phyloP scores from a whole-genome alignment of 2,888 invertebrate genomes.

The Cartodere bifasciata region DNA sequence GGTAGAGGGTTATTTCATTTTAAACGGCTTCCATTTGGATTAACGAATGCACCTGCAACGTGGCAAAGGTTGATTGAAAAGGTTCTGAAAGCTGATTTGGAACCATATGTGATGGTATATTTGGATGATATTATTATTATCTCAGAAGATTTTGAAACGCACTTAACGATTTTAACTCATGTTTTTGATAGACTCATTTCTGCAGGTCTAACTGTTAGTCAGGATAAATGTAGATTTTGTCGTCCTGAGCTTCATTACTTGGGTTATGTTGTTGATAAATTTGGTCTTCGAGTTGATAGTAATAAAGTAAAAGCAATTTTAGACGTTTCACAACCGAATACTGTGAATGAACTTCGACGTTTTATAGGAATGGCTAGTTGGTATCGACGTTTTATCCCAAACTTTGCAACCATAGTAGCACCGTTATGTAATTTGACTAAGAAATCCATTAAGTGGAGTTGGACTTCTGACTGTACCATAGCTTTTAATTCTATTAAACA shows the following conservation, averaged over 20 bases:
- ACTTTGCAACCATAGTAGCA: conserved; percentile 6
- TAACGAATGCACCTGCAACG: conserved; percentile 6
- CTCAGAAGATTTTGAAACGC: conserved; percentile 3
- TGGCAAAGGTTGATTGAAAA: conserved; percentile 6
- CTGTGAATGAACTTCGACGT: conserved; percentile 9
- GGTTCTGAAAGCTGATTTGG: conserved; percentile 9
- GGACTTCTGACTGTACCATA: too few species aligned
- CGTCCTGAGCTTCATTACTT: conserved; percentile 10
- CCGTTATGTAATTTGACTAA: conserved; percentile 5
- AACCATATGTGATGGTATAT: conserved; percentile 13
- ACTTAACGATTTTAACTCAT: conserved; percentile 6
- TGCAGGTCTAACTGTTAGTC: conserved; percentile 11
- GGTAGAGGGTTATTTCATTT: conserved; percentile 5
- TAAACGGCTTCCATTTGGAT: conserved; percentile 4
- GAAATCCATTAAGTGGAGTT: conserved; percentile 3
- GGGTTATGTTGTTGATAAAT: conserved; percentile 11
- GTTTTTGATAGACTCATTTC: conserved; percentile 2
- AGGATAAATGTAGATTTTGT: conserved; percentile 13
- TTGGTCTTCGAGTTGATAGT: conserved; percentile 11
- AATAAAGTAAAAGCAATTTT: conserved; percentile 16
- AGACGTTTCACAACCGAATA: conserved; percentile 11
- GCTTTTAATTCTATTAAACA: conserved; percentile 9
- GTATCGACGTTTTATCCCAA: conserved; percentile 13
- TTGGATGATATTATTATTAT: conserved; percentile 11
- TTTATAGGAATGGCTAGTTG: conserved; percentile 13